A percentile compares a stretch with the other conserved stretches of the same genome.
Evolutionary conservation across 30 jellyfish, hydroid and myxozoan species (phyloP).

Genomic region (Chironex yamaguchii): DNA sequence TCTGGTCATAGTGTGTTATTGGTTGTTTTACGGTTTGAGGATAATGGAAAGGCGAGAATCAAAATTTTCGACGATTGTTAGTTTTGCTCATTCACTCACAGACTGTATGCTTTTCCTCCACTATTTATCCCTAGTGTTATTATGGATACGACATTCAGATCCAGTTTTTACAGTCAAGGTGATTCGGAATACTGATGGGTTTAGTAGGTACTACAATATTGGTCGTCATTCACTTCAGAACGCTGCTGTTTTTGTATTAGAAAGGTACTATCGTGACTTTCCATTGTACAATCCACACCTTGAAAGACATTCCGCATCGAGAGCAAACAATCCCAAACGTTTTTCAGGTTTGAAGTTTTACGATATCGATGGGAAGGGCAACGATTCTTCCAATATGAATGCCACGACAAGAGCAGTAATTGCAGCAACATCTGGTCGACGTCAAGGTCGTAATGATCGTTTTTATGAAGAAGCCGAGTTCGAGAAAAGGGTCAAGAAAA

Average conservation of each 20-base stretch:
- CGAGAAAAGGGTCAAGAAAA: slow-evolving; percentile 90
- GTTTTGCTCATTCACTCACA: slow-evolving; percentile 79
- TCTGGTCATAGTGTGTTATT: slow-evolving; percentile 71
- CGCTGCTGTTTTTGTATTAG: slow-evolving; percentile 88
- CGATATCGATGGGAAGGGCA: slow-evolving; percentile 94
- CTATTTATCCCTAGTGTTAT: slow-evolving; percentile 79
- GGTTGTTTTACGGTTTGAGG: slow-evolving; percentile 91
- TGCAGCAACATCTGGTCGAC: slow-evolving; percentile 95
- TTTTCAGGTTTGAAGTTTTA: slow-evolving; percentile 83
- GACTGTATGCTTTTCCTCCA: slow-evolving; percentile 93
- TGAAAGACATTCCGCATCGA: slow-evolving; percentile 82
- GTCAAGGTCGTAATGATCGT: slow-evolving; percentile 97
- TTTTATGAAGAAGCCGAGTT: slow-evolving; percentile 95
- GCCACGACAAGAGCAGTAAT: slow-evolving; percentile 93
- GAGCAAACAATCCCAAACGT: slow-evolving; percentile 80
- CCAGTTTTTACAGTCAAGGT: slow-evolving; percentile 81
- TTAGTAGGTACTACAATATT: slow-evolving; percentile 77
- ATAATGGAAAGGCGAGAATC: slow-evolving; percentile 67
- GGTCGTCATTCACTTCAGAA: slow-evolving; percentile 87
- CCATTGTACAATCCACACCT: slow-evolving; percentile 89
- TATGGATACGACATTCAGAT: slow-evolving; percentile 93
- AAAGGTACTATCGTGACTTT: slow-evolving; percentile 90
- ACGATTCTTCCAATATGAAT: slow-evolving; percentile 63
- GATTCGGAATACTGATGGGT: slow-evolving; percentile 90
- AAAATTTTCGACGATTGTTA: slow-evolving; percentile 36